Percentiles rank a stretch among this genome's conserved stretches.
phyloP scores from a whole-genome alignment of 2,888 invertebrate genomes.

The Rhodophaea formosa region DNA sequence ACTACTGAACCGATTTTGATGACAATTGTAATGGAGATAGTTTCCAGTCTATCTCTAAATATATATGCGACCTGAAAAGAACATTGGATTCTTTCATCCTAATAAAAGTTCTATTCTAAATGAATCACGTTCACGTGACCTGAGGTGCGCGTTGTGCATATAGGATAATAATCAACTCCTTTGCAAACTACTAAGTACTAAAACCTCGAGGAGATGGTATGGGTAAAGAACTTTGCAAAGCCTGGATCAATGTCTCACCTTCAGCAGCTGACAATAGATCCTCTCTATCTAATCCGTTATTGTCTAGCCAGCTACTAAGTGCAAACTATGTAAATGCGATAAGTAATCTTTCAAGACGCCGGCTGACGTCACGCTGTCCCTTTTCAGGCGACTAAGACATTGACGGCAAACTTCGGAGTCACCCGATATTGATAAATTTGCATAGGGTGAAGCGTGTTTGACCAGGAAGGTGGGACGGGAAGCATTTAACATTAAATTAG shows the following conservation, averaged over 20 bases:
- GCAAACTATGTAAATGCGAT: background rate
- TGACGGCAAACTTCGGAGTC: background rate
- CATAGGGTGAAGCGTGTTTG: background rate
- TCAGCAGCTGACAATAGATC: background rate
- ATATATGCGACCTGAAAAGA: too few relatives aligned
- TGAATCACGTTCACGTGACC: too few relatives aligned
- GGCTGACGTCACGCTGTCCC: background rate
- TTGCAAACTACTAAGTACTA: too few relatives aligned
- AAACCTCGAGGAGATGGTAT: too few relatives aligned
- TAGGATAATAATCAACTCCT: too few relatives aligned
- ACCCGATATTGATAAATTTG: background rate
- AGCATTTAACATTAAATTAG: too few relatives aligned
- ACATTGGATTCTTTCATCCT: too few relatives aligned
- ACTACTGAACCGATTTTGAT: too few relatives aligned
- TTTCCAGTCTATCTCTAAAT: too few relatives aligned
- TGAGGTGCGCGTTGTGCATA: too few relatives aligned
- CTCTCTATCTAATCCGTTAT: background rate
- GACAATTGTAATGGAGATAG: too few relatives aligned
- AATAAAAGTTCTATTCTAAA: too few relatives aligned
- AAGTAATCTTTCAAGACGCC: background rate
- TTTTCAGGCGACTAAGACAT: background rate
- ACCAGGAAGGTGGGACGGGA: background rate
- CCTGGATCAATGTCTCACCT: background rate
- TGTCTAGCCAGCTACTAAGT: background rate
- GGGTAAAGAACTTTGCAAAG: background rate